Conservation (phyloP, 1,140 invertebrate species). For the Gerris buenoi region DNA sequence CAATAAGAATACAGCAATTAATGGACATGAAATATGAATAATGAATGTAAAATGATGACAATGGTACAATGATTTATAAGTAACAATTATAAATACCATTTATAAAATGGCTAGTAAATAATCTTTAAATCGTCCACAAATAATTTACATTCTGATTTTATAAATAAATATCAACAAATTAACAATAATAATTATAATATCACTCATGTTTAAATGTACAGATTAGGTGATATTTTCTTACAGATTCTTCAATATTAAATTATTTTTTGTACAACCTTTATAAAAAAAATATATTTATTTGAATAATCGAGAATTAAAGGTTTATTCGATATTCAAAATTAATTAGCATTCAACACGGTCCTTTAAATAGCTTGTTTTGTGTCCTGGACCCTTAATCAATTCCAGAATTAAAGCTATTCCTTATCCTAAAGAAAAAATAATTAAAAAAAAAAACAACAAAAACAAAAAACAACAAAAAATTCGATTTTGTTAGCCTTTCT, state of each 20-base stretch:
- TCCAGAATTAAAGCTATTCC: background rate
- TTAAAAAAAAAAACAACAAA: background rate
- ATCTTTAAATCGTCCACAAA: background rate
- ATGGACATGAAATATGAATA: background rate
- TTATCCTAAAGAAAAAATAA: background rate
- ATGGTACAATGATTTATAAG: too few relatives aligned
- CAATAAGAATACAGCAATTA: background rate
- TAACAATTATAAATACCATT: background rate
- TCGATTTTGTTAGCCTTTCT: background rate
- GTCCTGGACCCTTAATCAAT: background rate
- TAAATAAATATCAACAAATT: background rate
- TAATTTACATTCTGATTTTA: background rate
- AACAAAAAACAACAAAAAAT: background rate
- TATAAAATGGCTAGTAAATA: background rate
- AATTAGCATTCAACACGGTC: too few relatives aligned
- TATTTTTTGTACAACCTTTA: background rate
- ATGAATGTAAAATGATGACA: background rate
- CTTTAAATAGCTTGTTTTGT: too few relatives aligned
- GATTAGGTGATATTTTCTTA: background rate
- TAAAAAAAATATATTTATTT: too few relatives aligned
- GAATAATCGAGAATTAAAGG: too few relatives aligned
- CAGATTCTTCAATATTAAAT: too few relatives aligned
- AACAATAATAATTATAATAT: background rate
- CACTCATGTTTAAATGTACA: background rate
- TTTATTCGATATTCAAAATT: too few relatives aligned